Base-by-base conservation (phyloP, 1,140 invertebrate genomes). In the Protaetia brevitarsis region DNA sequence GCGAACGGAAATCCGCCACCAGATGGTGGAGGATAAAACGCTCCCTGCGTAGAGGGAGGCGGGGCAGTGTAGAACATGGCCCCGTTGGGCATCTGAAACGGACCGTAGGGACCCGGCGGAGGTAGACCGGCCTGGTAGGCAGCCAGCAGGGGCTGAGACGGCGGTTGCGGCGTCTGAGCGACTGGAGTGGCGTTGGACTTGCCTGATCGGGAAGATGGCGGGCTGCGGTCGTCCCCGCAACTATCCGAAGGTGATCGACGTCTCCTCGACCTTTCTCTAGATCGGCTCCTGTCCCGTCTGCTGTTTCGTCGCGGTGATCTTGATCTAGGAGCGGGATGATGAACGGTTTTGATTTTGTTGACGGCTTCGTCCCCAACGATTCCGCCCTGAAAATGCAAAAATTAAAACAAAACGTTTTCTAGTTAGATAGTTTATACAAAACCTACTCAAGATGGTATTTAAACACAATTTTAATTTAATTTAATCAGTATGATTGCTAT, bases 51-150 rank as follows among this genome's bases (percentile, higher is more conserved):
- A 3, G 74, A 62, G 21, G 75, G 75, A 3, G 76, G 72, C 23
- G 73, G 74, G 8, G 74, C 68, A 26, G 73, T 74, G 66, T 74
- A 78, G 45, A 75, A 73, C 36, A 76, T 41, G 6, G 70, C 61
- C 23, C 76, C 76, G 57, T 74, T 75, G 1, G 73, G 65, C 31
- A 78, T 58, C 10, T 70, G 66, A 57, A 73, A 77, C 5, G 64
- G 64, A 10, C 70, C 71, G 57, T 67, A 76, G 2, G 70, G 51
- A 31, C 45, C 60, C 10, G 63, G 59, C 21, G 72, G 71, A 10
- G 74, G 71, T 36, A 75, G 59, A 51, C 62, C 69, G 26, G 41
- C 13, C 34, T 73, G 72, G 60, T 73, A 71, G 19, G 68, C 66
- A 65, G 68, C 66, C 64, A 68, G 34, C 5, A 71, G 65, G 56